Percentiles rank a stretch among this genome's conserved stretches.
These are phyloP conservation scores for Diplolepis rosae DNA, from an alignment of 2,888 invertebrate species.

Conservation along the genomic window DNA sequence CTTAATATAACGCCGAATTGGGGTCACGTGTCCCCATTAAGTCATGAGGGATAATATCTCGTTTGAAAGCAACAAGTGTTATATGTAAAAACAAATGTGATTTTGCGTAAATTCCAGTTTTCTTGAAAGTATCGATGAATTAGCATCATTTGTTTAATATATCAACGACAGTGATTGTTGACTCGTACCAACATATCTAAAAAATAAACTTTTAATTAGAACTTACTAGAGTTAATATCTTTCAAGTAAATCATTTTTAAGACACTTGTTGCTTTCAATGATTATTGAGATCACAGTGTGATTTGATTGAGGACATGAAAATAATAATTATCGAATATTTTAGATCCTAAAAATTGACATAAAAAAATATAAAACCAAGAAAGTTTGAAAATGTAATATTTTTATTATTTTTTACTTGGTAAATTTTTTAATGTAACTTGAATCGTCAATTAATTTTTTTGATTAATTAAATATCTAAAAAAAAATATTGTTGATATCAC, in stretches of 20 bases:
- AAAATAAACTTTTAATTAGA: neutral
- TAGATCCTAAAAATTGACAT: neutral
- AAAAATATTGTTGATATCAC: too few species aligned
- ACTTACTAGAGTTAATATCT: neutral
- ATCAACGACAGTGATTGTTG: neutral
- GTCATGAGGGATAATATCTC: conserved; percentile 39
- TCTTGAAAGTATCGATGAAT: neutral
- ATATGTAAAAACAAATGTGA: conserved; percentile 12
- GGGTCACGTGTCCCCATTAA: conserved; percentile 46
- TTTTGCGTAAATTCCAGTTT: neutral
- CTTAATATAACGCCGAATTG: conserved; percentile 49
- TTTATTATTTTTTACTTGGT: too few species aligned
- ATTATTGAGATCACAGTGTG: neutral
- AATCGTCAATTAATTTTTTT: too few species aligned
- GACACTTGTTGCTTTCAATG: conserved; percentile 10
- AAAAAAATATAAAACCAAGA: neutral
- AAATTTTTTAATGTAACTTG: too few species aligned
- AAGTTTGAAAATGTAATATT: too few species aligned
- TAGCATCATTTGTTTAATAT: neutral
- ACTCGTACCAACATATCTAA: neutral
- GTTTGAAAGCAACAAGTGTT: conserved; percentile 31
- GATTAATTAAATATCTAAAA: too few species aligned
- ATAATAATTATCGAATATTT: neutral
- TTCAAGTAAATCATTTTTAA: neutral
- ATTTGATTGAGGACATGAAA: neutral